Evolutionary conservation across 2,888 invertebrate species (phyloP).

Genomic region (Achlya flavicornis): DNA sequence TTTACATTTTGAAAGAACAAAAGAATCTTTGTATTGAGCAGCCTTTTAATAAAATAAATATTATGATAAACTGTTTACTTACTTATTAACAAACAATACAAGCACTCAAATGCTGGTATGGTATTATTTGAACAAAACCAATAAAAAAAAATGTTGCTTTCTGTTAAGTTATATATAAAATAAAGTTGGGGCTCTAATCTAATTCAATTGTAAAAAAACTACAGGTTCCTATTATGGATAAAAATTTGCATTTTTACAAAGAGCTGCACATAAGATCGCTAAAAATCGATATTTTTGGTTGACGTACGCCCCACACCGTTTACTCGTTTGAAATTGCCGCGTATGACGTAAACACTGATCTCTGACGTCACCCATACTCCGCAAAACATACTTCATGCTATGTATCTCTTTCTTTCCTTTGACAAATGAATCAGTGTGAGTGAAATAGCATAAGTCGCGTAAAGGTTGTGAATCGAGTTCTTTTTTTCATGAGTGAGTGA

Average conservation of each 20-base stretch:
- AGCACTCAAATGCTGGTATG: not conserved
- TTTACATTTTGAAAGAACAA: not conserved
- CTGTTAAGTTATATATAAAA: not conserved
- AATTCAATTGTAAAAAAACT: not conserved
- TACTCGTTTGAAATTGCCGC: slow-evolving; percentile 80
- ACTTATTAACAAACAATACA: not conserved
- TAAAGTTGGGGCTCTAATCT: not conserved
- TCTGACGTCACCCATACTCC: slow-evolving; percentile 67
- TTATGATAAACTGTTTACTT: not conserved
- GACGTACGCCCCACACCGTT: slow-evolving; percentile 64
- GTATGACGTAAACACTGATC: slow-evolving; percentile 71
- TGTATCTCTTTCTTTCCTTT: slow-evolving; percentile 52
- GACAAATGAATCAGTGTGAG: slow-evolving; percentile 57
- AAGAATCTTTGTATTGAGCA: not conserved
- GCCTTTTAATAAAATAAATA: not conserved
- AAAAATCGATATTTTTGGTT: slow-evolving; percentile 71
- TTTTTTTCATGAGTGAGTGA: slow-evolving; percentile 65
- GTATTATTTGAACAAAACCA: not conserved
- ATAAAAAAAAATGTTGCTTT: not conserved
- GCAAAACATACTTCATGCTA: slow-evolving; percentile 43
- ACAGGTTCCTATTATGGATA: not conserved
- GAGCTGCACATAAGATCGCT: slow-evolving; percentile 30
- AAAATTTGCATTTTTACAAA: slow-evolving; percentile 15
- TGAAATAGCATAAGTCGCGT: slow-evolving; percentile 58
- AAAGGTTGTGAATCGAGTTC: slow-evolving; percentile 78